phyloP scores from a whole-genome alignment of 2,113 vertebrate species.

The Sylvia atricapilla region DNA sequence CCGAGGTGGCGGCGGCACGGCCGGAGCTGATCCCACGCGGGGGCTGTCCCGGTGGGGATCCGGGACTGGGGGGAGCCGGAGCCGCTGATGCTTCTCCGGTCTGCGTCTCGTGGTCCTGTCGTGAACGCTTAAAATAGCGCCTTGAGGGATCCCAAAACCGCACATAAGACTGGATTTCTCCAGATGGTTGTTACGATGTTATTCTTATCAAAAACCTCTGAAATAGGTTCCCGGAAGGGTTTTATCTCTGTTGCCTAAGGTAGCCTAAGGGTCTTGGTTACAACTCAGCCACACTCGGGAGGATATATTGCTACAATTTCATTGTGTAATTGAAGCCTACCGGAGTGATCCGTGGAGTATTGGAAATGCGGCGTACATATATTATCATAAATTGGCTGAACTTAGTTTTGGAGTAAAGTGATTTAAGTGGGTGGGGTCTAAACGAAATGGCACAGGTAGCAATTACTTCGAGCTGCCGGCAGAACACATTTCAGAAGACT shows the following conservation, averaged over 20 bases:
- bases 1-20: neutral
- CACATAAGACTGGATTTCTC: neutral
- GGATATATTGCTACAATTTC: neutral
- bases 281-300: accelerated
- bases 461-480: neutral
- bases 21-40: neutral
- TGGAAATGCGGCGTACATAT: neutral
- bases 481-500: neutral
- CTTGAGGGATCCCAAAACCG: neutral
- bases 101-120: neutral
- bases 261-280: neutral
- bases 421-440: neutral
- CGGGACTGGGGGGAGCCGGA: neutral
- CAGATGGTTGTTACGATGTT: neutral
- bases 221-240: neutral
- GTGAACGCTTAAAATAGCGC: neutral
- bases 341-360: neutral
- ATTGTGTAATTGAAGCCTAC: neutral
- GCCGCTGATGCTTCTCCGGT: neutral
- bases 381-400: neutral
- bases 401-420: slow-evolving; percentile 7
- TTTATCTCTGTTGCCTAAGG: neutral
- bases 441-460: neutral
- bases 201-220: neutral
- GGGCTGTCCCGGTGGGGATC: neutral